Percentiles rank a stretch among this genome's conserved stretches.
These are phyloP conservation scores for Drosophila putrida DNA, from an alignment of 2,888 invertebrate genomes.

Conservation along the genomic window DNA sequence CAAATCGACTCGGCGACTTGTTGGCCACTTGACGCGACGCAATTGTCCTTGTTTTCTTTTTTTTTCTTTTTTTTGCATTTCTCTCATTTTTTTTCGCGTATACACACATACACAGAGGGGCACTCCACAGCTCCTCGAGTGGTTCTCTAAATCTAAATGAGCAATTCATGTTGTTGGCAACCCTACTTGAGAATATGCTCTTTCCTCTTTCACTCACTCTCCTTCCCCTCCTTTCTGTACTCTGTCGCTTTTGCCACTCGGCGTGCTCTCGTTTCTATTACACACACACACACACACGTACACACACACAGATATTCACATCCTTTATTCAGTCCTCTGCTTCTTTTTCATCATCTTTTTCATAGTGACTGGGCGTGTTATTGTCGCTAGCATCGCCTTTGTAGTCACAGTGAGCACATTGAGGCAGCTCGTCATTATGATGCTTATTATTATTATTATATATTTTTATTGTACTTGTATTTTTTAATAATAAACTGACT, in stretches of 20 bases:
- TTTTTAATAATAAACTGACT: conserved; percentile 75
- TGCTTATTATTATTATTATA: conserved; percentile 61
- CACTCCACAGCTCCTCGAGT: conserved; percentile 65
- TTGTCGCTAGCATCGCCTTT: conserved; percentile 51
- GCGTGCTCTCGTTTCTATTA: conserved; percentile 54
- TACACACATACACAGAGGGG: conserved; percentile 15
- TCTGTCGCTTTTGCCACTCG: conserved; percentile 35
- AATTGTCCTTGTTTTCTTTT: conserved; percentile 71
- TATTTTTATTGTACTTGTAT: conserved; percentile 73
- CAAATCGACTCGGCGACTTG: conserved; percentile 55
- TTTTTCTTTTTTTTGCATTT: background rate
- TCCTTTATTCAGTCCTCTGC: conserved; percentile 16
- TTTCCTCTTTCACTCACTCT: conserved; percentile 1
- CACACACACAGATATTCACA: conserved; percentile 18
- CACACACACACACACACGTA: conserved; percentile 7
- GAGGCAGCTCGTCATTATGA: conserved; percentile 48
- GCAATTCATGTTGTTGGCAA: conserved; percentile 80
- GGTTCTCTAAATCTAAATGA: conserved; percentile 75
- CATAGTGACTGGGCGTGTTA: conserved; percentile 36
- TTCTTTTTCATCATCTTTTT: conserved; percentile 9
- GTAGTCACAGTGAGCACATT: conserved; percentile 15
- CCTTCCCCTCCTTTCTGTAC: background rate
- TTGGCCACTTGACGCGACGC: conserved; percentile 66
- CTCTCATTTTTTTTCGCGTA: background rate
- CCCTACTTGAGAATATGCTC: conserved; percentile 63